A percentile compares a stretch with the other conserved stretches of the same genome.
These are phyloP conservation scores for Lepilemur ruficaudatus DNA, from an alignment of 2,797 vertebrate species.

Conservation along the genomic window DNA sequence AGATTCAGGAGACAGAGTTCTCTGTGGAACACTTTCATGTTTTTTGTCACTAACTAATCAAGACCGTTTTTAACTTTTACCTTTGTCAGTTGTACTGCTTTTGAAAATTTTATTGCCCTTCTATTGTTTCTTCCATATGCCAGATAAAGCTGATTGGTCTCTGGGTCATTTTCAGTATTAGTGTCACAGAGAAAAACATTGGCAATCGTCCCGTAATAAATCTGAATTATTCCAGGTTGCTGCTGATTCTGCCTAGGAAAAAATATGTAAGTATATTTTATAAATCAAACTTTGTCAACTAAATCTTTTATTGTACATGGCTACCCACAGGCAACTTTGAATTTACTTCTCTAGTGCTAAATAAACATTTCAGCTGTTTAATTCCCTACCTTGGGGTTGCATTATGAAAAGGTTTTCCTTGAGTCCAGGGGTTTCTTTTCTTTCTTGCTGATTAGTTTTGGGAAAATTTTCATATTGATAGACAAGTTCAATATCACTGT, in stretches of 20 bases:
- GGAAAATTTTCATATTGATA: conserved; percentile 9
- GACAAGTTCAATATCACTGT: background rate
- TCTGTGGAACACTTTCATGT: background rate
- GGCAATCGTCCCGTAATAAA: conserved; percentile 37
- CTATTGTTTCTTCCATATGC: conserved; percentile 39
- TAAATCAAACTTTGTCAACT: conserved; percentile 37
- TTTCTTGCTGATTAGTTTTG: conserved; percentile 32
- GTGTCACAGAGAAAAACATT: conserved; percentile 10
- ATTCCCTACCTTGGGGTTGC: background rate
- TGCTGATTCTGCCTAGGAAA: conserved; percentile 54
- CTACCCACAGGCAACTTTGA: conserved; percentile 47
- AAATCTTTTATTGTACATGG: conserved; percentile 44
- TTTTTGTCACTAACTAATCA: conserved; percentile 33
- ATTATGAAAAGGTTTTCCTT: conserved; percentile 59
- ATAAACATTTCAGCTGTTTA: conserved; percentile 64
- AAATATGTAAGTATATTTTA: conserved; percentile 64
- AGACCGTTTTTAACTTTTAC: background rate
- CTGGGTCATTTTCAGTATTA: conserved; percentile 43
- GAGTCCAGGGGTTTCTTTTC: conserved; percentile 20
- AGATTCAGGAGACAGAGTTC: conserved; percentile 6
- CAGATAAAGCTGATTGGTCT: conserved; percentile 37
- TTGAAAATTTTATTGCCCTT: conserved; percentile 16
- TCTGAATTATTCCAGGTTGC: conserved; percentile 59
- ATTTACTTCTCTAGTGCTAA: conserved; percentile 61
- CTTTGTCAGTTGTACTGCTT: background rate